A percentile compares a stretch with the other conserved stretches of the same genome.
Evolutionary conservation across 1,140 invertebrate species (phyloP).

Genomic region (Diorhabda sublineata): DNA sequence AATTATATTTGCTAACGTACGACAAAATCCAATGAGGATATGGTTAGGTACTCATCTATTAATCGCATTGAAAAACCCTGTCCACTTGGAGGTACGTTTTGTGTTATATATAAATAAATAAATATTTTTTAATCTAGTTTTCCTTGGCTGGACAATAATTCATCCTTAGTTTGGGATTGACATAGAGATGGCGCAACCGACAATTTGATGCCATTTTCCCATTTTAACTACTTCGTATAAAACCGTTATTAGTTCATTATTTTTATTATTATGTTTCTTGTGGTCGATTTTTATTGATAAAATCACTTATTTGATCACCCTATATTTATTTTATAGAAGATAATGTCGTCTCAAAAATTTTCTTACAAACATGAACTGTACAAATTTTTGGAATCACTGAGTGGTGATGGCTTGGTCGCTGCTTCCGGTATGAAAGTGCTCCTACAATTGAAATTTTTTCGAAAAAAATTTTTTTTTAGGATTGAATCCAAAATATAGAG

Average conservation of each 20-base stretch:
- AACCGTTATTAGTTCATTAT: too few relatives aligned
- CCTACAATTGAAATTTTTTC: background rate
- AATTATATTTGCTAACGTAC: slow-evolving; percentile 4
- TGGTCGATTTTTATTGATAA: too few relatives aligned
- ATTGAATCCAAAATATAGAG: slow-evolving; percentile 22
- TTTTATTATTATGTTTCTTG: too few relatives aligned
- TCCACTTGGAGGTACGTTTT: slow-evolving; percentile 24
- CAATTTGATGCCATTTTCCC: too few relatives aligned
- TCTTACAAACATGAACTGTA: slow-evolving; percentile 24
- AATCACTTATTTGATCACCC: background rate
- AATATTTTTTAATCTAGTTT: background rate
- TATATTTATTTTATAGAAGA: slow-evolving; percentile 24
- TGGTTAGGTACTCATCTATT: slow-evolving; percentile 26
- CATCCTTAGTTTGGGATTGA: background rate
- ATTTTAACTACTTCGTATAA: too few relatives aligned
- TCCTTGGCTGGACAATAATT: background rate
- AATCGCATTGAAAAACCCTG: slow-evolving; percentile 18
- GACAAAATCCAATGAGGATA: slow-evolving; percentile 17
- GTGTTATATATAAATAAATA: slow-evolving; percentile 1
- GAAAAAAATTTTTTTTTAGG: slow-evolving; percentile 5
- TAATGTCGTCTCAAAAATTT: slow-evolving; percentile 28
- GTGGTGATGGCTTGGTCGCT: slow-evolving; percentile 24
- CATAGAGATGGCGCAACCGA: too few relatives aligned
- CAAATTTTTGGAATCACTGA: slow-evolving; percentile 19
- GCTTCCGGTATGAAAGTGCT: slow-evolving; percentile 18